Evolutionary conservation across 2,113 vertebrate genomes (phyloP), one percentile per base, ranked within the genome.

Genomic region (Pimephales promelas): DNA sequence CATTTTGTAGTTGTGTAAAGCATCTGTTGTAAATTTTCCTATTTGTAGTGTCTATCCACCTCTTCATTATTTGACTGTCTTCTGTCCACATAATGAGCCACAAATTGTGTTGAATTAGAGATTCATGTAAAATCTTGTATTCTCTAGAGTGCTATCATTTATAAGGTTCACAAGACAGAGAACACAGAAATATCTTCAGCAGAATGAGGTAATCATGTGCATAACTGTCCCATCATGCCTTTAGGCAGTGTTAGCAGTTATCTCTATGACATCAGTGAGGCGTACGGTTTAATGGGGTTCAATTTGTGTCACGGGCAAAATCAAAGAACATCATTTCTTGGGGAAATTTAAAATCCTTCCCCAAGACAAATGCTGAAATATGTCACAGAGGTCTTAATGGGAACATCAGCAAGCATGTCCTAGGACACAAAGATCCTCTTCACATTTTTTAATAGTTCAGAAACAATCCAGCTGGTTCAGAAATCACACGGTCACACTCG

Each of bases 321-420:
- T 82, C 66, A 88, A 88, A 83, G 36, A 76, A 86, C 36, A 76
- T 73, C 28, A 90, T 93, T 92, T 93, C 87, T 86, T 87, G 88
- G 84, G 87, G 89, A 54, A 76, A 74, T 75, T 72, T 85, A 87
- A 90, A 90, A 86, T 81, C 43, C 59, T 87, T 92, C 89, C 85
- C 83, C 84, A 87, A 85, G 77, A 88, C 66, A 89, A 93, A 64
- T 66, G 40, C 70, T 81, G 68, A 56, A 90, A 83, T 71, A 75
- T 24, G 79, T 74, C 84, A 47, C 2, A 57, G 57, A 24, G 14
- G 83, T 80, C 81, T 89, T 84, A 84, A 88, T 85, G 82, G 62
- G 86, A 84, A 74, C 34, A 78, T 64, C 76, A 83, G 66, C 86
- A 68, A 57, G 81, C 70, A 71, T 83, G 49, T 86, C 80, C 16